A percentile compares a stretch with the other conserved stretches of the same genome.
These are phyloP conservation scores for Coptodon rendalli DNA, from an alignment of 2,113 vertebrate species.

Conservation along the genomic window DNA sequence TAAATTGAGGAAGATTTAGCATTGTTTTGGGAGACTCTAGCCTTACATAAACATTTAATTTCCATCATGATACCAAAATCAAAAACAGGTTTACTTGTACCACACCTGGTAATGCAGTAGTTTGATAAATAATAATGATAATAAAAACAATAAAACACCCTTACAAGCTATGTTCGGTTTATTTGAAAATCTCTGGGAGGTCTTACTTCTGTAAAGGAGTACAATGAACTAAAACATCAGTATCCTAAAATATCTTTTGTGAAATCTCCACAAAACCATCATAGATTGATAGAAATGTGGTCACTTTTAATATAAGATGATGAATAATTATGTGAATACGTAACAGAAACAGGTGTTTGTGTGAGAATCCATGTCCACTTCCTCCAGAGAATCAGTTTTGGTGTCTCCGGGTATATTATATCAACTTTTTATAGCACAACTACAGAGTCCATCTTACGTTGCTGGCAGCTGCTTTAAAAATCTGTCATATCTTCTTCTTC, in stretches of 20 bases:
- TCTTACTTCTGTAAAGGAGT: not conserved
- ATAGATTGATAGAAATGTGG: not conserved
- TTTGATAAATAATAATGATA: not conserved
- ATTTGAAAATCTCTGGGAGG: not conserved
- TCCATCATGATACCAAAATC: not conserved
- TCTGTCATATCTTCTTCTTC: not conserved
- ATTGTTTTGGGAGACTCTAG: not conserved
- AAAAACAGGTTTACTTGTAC: not conserved
- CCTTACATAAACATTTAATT: not conserved
- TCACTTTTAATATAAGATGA: not conserved
- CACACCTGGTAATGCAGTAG: too few relatives aligned
- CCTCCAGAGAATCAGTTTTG: not conserved
- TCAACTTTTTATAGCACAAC: not conserved
- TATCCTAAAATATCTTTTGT: not conserved
- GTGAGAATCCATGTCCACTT: not conserved
- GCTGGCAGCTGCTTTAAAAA: not conserved
- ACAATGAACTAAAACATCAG: not conserved
- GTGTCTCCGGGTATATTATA: not conserved
- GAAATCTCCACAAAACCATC: not conserved
- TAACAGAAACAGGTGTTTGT: not conserved
- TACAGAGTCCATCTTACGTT: not conserved
- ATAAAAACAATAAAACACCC: not conserved
- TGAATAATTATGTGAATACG: not conserved
- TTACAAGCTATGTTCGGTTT: fast-evolving
- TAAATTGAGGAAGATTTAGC: fast-evolving